Percentiles rank a stretch among this genome's conserved stretches.
These are phyloP conservation scores for Microcebus lehilahytsara DNA, from an alignment of 2,113 vertebrate species.

Conservation along the genomic window DNA sequence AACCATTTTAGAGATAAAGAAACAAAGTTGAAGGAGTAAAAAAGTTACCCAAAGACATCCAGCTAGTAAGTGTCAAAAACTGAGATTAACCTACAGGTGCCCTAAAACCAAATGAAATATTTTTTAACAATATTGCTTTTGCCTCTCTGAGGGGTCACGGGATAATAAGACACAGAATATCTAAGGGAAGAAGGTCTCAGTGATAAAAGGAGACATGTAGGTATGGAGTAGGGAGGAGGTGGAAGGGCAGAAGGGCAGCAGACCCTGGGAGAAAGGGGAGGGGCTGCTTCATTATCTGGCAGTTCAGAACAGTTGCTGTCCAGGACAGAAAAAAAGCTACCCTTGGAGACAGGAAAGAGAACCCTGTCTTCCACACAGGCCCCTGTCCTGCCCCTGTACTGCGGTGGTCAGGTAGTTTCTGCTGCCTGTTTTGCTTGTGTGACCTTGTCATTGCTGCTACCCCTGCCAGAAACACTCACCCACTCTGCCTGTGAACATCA, in stretches of 20 bases:
- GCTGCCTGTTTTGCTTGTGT: not conserved
- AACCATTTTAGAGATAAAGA: not conserved
- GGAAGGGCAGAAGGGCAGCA: not conserved
- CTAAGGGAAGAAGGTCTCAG: not conserved
- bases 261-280: not conserved
- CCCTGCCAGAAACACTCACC: not conserved
- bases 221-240: not conserved
- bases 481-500: not conserved
- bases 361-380: not conserved
- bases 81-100: not conserved
- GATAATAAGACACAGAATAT: not conserved
- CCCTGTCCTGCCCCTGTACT: not conserved
- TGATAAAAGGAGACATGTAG: not conserved
- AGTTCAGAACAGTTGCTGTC: not conserved
- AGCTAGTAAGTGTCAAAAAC: not conserved
- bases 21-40: not conserved
- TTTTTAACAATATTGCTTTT: not conserved
- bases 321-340: accelerated
- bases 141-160: not conserved
- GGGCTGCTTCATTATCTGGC: not conserved
- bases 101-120: not conserved
- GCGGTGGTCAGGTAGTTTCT: not conserved
- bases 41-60: not conserved
- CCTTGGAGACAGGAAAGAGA: not conserved
- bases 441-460: not conserved